Base-by-base conservation (phyloP, 2,888 invertebrate genomes). In the Homarus gammarus region DNA sequence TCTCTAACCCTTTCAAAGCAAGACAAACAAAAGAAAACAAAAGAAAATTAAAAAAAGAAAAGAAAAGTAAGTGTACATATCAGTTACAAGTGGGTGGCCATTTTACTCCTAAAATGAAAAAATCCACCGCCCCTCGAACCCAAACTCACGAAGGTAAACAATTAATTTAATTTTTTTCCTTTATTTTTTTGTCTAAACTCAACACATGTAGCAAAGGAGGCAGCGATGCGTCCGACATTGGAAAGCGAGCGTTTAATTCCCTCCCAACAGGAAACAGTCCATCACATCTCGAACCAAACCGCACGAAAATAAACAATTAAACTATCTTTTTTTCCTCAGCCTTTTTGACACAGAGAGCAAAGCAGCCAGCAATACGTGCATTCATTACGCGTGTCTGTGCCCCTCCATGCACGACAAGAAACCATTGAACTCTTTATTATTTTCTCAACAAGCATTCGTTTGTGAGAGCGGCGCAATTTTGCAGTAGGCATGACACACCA, bases 401-500 rank as follows among this genome's bases (percentile, higher is more conserved):
- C 36, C 68, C 82, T n/a, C 40, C 82, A 70, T 70, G 38, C 70
- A 82, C 68, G 31, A 82, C 38, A 72, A 38, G 72, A 70, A 72
- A 70, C 68, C 83, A 72, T 70, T 83, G 72, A 83, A 72, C 83
- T 83, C 72, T 15, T 72, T 83, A 72, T 70, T 83, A 83, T 83
- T 83, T 44, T 49, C 83, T 72, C 49, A 83, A 83, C 83, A 83
- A 83, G 83, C 83, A n/a, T 27, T 72, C 70, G 83, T 68, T 44
- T 68, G 83, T 49, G 49, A 70, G 83, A 83, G 83, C 70, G 83
- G 83, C 33, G 72, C 83, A 83, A 70, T 83, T 83, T 83, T 83
- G 83, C 83, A 83, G 49, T 70, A 70, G 72, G 83, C 83, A 83
- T 83, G 83, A 83, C 83, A 83, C 83, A 49, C 83, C 83, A 83